Evolutionary conservation across 2,797 vertebrate species (phyloP), one percentile per base, ranked within the genome.

Genomic region (Nannoperca australis): DNA sequence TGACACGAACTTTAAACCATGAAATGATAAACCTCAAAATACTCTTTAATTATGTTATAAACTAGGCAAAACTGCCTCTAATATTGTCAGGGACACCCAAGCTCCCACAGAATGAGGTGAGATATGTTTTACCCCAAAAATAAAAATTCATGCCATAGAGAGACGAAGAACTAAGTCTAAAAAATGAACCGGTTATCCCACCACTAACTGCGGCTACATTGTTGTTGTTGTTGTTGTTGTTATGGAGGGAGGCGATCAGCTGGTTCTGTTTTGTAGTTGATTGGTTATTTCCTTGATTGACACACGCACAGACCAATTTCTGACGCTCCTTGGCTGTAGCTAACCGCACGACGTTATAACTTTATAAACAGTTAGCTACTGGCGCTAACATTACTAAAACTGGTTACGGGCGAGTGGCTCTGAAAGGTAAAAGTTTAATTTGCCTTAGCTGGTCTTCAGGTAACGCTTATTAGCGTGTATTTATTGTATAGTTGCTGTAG

Each of bases 201-300:
- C 24, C 24, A 27, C 24, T 27, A 27, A 27, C 24, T 27, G 44
- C 5, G 7, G 59, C 30, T 4, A 44, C 14, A 7, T 12, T n/a
- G 12, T 40, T 56, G 6, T 45, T 61, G 18, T 53, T 17, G 6
- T 59, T 61, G 18, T 53, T 17, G 6, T 59, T 78, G 40, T 60
- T 13, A 2, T 17, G 44, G n/a, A 22, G 13, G 71, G 38, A 3
- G 64, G 74, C 0, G 20, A 40, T 54, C 24, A 5, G 18, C 1
- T 4, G 60, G 3, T 20, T 3, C 5, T 12, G 7, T 27, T 27
- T 2, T 7, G 20, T 2, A 56, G 13, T 42, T 78, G 84, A 83
- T 86, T 24, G 50, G 50, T 24, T 13, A 24, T 24, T 13, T 24
- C n/a, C 45, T 49, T 49, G 27, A 3, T 30, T 56, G 82, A 82